These are phyloP conservation scores for Bombus waltoni DNA, from an alignment of 1,140 invertebrate genomes.

Conservation along the genomic window DNA sequence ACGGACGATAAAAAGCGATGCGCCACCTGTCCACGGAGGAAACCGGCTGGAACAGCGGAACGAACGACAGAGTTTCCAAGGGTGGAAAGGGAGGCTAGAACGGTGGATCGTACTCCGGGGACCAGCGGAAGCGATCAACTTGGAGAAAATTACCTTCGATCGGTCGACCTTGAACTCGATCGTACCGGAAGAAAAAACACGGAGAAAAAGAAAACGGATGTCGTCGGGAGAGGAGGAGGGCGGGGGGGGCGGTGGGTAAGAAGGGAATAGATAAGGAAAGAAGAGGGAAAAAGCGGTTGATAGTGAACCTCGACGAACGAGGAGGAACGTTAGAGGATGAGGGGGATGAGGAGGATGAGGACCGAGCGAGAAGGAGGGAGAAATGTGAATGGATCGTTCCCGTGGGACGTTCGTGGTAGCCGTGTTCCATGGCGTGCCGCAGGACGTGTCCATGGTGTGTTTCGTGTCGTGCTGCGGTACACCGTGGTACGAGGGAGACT, in stretches of 20 bases:
- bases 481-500: slow-evolving; percentile 41
- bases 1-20: slow-evolving; percentile 13
- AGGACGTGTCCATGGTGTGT: slow-evolving; percentile 69
- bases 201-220: not conserved
- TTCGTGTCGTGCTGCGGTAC: slow-evolving; percentile 63
- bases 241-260: no score
- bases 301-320: not conserved
- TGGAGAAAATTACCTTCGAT: slow-evolving; percentile 68
- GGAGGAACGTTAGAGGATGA: not conserved
- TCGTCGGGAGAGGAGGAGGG: not conserved
- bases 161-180: slow-evolving; percentile 64
- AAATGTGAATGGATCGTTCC: slow-evolving; percentile 66
- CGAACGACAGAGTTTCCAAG: not conserved
- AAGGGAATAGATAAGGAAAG: slow-evolving; percentile 2
- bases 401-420: slow-evolving; percentile 60
- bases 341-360: not conserved
- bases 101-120: slow-evolving; percentile 54
- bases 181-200: slow-evolving; percentile 26
- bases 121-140: slow-evolving; percentile 55
- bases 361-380: not conserved
- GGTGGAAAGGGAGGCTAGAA: slow-evolving; percentile 1
- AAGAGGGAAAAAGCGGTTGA: not conserved
- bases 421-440: slow-evolving; percentile 69
- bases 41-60: not conserved
- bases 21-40: slow-evolving; percentile 1